Percentiles rank a stretch among this genome's conserved stretches.
Conservation (phyloP, 2,113 vertebrate species). For the human (Homo sapiens) region GRCh38 chr7:114692001-114692500, state of each 20-base stretch:
- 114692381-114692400: conserved; percentile 99
- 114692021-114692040: conserved; percentile 94
- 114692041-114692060: conserved; percentile 92
- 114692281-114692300: conserved; percentile 99
- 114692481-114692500: conserved; percentile 99
- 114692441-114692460: conserved; percentile 99
- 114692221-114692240: conserved; percentile 95
- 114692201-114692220: conserved; percentile 89
- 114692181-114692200: conserved; percentile 96
- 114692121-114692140: conserved; percentile 91
- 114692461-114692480: conserved; percentile 99
- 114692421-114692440: conserved; percentile 99
- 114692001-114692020: conserved; percentile 93
- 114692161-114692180: conserved; percentile 95
- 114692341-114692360: conserved; percentile 99
- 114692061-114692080: conserved; percentile 85
- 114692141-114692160: conserved; percentile 94
- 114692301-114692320: conserved; percentile 99
- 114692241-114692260: conserved; percentile 96
- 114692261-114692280: conserved; percentile 99
- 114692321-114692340: conserved; percentile 99
- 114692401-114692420: conserved; percentile 99
- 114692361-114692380: conserved; percentile 99
- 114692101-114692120: conserved; percentile 91
- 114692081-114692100: conserved; percentile 91